Percentiles rank a stretch among this genome's conserved stretches.
These are phyloP conservation scores for Ploceus nigricollis DNA, from an alignment of 2,113 vertebrate species.

Conservation along the genomic window DNA sequence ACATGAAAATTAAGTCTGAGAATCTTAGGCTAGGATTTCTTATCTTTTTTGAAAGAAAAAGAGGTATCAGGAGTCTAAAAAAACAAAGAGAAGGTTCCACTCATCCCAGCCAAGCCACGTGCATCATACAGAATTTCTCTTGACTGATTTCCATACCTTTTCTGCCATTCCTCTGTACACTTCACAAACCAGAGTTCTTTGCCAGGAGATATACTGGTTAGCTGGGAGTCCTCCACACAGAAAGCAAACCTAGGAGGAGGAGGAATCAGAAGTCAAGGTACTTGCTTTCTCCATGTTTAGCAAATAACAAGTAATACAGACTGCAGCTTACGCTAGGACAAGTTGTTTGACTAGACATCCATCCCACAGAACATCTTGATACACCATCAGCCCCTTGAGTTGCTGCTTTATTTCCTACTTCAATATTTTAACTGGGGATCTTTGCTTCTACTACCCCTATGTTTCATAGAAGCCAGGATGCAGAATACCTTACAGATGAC, in stretches of 20 bases:
- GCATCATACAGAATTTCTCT: background rate
- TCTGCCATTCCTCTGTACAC: slow-evolving; percentile 86
- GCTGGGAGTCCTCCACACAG: slow-evolving; percentile 78
- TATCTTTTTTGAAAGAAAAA: background rate
- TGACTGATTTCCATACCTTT: slow-evolving; percentile 46
- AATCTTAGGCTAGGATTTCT: background rate
- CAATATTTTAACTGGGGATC: background rate
- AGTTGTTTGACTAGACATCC: background rate
- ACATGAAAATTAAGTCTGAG: background rate
- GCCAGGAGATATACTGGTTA: slow-evolving; percentile 81
- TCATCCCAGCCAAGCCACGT: background rate
- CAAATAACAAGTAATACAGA: rapidly evolving
- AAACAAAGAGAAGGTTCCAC: background rate
- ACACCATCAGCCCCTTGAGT: background rate
- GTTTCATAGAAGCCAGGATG: background rate
- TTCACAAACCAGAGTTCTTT: slow-evolving; percentile 84
- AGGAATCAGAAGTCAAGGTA: background rate
- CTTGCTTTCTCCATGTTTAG: background rate
- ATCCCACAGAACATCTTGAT: background rate
- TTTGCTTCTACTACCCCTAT: background rate
- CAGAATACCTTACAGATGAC: background rate
- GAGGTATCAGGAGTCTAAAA: background rate
- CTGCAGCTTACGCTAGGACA: background rate
- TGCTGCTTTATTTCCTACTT: background rate
- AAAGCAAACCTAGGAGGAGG: slow-evolving; percentile 82